Evolutionary conservation across 2,888 invertebrate genomes (phyloP).

Genomic region (Drosophila ochracea): DNA sequence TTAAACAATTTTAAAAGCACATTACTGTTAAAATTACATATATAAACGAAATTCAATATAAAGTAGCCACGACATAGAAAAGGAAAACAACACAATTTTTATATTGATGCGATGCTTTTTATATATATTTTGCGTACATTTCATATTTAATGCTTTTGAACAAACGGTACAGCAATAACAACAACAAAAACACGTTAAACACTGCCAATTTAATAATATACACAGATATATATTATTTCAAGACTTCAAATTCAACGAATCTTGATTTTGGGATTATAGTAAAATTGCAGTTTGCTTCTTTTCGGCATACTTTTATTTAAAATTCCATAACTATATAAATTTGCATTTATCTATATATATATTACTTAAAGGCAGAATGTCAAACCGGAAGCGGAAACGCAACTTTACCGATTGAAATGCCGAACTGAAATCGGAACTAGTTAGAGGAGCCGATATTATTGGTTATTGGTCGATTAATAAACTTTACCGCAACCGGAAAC

Average conservation of each 20-base stretch:
- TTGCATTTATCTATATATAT: slow-evolving; percentile 57
- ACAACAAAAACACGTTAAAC: slow-evolving; percentile 26
- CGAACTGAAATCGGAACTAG: background rate
- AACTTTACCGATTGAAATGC: background rate
- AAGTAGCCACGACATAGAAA: slow-evolving; percentile 17
- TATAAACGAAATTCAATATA: slow-evolving; percentile 25
- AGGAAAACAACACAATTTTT: slow-evolving; percentile 16
- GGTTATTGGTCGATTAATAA: background rate
- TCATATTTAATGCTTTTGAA: slow-evolving; percentile 40
- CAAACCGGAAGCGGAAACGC: background rate
- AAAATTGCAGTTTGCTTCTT: slow-evolving; percentile 22
- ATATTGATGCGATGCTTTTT: slow-evolving; percentile 9
- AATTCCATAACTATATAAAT: slow-evolving; percentile 42
- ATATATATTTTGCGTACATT: slow-evolving; percentile 32
- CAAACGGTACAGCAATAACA: slow-evolving; percentile 38
- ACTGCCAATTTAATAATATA: slow-evolving; percentile 48
- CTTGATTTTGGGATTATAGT: slow-evolving; percentile 17
- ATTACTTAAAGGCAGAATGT: background rate
- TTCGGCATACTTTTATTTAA: slow-evolving; percentile 22
- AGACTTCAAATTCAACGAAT: slow-evolving; percentile 51
- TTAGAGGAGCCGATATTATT: background rate
- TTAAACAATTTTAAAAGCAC: slow-evolving; percentile 71
- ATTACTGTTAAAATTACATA: slow-evolving; percentile 55
- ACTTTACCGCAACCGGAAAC: background rate
- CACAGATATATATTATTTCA: slow-evolving; percentile 22